Percentiles rank a stretch among this genome's conserved stretches.
Conservation (phyloP, 23 tunicate genomes). For the Diplosoma virens region DNA sequence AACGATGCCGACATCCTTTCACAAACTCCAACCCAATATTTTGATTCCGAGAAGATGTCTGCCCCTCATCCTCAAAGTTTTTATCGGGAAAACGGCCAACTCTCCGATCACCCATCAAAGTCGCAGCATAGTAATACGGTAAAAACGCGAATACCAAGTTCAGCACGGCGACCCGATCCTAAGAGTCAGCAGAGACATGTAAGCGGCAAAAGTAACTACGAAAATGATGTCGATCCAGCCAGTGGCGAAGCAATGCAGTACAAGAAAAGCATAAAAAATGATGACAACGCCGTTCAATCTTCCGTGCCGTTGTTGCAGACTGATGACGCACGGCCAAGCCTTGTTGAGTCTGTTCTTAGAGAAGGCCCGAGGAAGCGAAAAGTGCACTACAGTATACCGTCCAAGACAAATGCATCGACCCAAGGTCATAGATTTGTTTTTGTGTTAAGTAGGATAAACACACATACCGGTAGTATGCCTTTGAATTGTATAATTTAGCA, state of each 20-base stretch:
- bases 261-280: neutral
- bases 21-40: neutral
- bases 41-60: neutral
- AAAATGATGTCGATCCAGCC: neutral
- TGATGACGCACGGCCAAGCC: constrained; percentile 30
- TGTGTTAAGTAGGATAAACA: no score
- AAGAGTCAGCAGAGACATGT: constrained; percentile 48
- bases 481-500: no score
- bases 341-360: constrained; percentile 45
- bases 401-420: constrained; percentile 33
- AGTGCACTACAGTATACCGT: constrained; percentile 49
- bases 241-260: constrained; percentile 8
- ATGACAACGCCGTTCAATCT: neutral
- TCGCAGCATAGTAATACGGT: neutral
- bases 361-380: constrained; percentile 50
- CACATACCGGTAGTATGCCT: no score
- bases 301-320: neutral
- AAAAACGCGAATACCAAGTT: constrained; percentile 7
- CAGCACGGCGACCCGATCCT: constrained; percentile 2
- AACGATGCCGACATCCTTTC: neutral
- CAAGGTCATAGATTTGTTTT: constrained; percentile 36
- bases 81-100: neutral
- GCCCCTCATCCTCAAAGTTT: neutral
- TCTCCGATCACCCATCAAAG: neutral
- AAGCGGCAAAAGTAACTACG: constrained; percentile 48